Evolutionary conservation across 2,113 vertebrate species (phyloP), one percentile per base, ranked within the genome.

Genomic region (Xiphophorus maculatus): DNA sequence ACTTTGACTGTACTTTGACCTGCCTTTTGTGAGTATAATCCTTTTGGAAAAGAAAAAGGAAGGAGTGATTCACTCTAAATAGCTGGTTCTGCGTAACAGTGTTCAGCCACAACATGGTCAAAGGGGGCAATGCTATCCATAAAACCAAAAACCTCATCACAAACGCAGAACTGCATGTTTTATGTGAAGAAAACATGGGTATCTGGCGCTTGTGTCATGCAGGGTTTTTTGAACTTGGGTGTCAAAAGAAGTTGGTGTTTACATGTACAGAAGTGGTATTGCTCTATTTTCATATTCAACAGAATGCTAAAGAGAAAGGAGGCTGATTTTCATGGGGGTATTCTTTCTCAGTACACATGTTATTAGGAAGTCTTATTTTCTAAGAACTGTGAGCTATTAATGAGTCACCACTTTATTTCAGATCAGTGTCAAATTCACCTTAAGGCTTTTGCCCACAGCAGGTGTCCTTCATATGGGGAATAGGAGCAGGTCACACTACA

Each of bases 221-320:
- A 71, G 22, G 69, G 42, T 73, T 6, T 66, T 63, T 33, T 72
- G 64, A 67, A 71, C 71, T 40, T 51, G 63, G 40, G 63, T 22
- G 33, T 54, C 80, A 30, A 32, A 72, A 28, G 33, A 28, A 28
- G 70, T 25, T 29, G 11, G 22, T 62, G 58, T 77, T 74, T 54
- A 28, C 40, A 28, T 22, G 68, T 61, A 35, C 19, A n/a, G 63
- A 65, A 14, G 54, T 74, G 28, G 28, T 51, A 66, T 80, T 63
- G 82, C 84, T 74, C 82, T 90, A 83, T 93, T 92, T 80, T 84
- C 65, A 88, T 54, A 69, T 87, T 83, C 72, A 91, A 86, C 84
- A 88, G 63, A 27, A 30, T 63, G n/a, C 74, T 66, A 66, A 32
- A 74, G 35, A 79, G 75, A 76, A 70, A 67, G 28, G 64, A 81